These are phyloP conservation scores for Solea senegalensis DNA, from an alignment of 2,113 vertebrate genomes.

Conservation along the genomic window DNA sequence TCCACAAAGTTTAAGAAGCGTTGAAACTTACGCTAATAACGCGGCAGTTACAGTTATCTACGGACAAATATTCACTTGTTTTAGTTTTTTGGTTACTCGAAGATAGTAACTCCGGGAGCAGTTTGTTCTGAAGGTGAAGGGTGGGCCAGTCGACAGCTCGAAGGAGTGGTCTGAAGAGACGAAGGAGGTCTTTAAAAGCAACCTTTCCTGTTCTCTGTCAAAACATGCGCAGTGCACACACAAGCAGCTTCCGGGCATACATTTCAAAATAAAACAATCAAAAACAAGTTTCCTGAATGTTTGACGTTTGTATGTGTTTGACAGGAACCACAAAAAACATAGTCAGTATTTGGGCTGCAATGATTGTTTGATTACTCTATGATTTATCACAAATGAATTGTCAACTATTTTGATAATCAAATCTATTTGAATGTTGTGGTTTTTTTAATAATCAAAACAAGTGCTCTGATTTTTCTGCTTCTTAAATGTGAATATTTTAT, in stretches of 20 bases:
- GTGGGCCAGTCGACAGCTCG: conserved; percentile 18
- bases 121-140: neutral
- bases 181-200: conserved; percentile 40
- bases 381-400: too few relatives aligned
- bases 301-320: too few relatives aligned
- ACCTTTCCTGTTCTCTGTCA: conserved; percentile 26
- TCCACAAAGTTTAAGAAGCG: conserved; percentile 36
- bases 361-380: too few relatives aligned
- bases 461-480: too few relatives aligned
- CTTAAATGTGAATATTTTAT: too few relatives aligned
- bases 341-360: too few relatives aligned
- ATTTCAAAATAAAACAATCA: conserved; percentile 52
- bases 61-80: neutral
- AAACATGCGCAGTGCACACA: accelerated
- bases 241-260: neutral
- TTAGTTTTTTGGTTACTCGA: neutral
- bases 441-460: too few relatives aligned
- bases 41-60: neutral
- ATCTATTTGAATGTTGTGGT: too few relatives aligned
- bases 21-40: conserved; percentile 1
- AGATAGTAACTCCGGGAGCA: neutral
- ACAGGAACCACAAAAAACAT: too few relatives aligned
- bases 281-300: neutral
- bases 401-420: too few relatives aligned
- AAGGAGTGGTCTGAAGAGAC: conserved; percentile 65